These are phyloP conservation scores for Gallinago media DNA, from an alignment of 2,113 vertebrate species.

Conservation along the genomic window DNA sequence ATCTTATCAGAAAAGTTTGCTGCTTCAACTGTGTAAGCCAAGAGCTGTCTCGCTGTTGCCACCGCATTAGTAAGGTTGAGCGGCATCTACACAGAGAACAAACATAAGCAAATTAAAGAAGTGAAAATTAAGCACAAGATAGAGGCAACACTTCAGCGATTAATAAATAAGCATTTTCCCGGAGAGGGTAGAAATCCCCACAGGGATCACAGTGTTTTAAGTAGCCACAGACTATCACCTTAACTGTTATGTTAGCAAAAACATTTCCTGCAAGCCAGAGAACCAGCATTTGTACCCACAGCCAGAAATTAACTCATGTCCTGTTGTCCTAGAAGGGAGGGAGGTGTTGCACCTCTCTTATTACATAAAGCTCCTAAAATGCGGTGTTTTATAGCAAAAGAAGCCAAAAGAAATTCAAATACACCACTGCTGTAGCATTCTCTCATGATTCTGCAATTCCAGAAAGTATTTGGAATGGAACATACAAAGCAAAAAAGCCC, in stretches of 20 bases:
- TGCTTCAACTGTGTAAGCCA: conserved; percentile 92
- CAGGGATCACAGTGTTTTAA: not conserved
- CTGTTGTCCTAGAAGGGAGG: not conserved
- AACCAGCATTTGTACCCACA: not conserved
- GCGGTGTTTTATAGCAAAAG: not conserved
- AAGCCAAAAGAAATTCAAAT: not conserved
- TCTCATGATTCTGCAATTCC: not conserved
- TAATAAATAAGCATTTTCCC: not conserved
- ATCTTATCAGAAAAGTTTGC: conserved; percentile 98
- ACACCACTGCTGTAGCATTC: not conserved
- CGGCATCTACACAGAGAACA: conserved; percentile 84
- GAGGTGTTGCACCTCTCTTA: not conserved
- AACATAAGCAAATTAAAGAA: not conserved
- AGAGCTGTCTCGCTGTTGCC: conserved; percentile 87
- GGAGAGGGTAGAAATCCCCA: not conserved
- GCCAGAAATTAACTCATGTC: not conserved
- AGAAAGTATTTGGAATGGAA: not conserved
- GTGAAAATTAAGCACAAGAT: not conserved
- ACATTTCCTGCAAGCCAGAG: not conserved
- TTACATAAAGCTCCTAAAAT: not conserved
- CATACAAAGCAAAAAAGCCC: not conserved
- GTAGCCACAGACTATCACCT: not conserved
- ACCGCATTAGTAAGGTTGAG: conserved; percentile 95
- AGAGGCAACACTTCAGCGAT: not conserved
- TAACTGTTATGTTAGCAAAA: not conserved